phyloP scores from a whole-genome alignment of 2,888 invertebrate genomes.

The Phyllotreta striolata region DNA sequence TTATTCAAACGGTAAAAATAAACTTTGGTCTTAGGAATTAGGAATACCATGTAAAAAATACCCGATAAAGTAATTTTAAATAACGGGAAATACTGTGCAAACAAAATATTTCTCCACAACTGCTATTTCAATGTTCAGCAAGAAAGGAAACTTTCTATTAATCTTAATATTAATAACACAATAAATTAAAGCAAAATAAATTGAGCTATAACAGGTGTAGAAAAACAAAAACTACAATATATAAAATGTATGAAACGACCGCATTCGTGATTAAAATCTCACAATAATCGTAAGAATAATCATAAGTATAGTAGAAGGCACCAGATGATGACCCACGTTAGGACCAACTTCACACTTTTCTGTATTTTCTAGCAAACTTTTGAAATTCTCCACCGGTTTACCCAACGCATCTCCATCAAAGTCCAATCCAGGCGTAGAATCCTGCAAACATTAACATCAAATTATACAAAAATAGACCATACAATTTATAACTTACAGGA shows the following conservation, averaged over 20 bases:
- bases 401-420: conserved; percentile 57
- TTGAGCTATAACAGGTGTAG: too few relatives aligned
- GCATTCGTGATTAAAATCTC: too few relatives aligned
- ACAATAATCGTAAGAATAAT: conserved; percentile 1
- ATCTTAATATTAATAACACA: too few relatives aligned
- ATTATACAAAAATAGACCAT: not conserved
- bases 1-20: too few relatives aligned
- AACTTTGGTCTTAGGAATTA: not conserved
- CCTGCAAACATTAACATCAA: conserved; percentile 51
- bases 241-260: too few relatives aligned
- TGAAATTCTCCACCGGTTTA: conserved; percentile 65
- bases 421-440: conserved; percentile 67
- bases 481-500: conserved; percentile 58
- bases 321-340: conserved; percentile 20
- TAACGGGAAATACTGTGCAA: not conserved
- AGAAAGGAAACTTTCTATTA: not conserved
- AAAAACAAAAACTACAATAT: too few relatives aligned
- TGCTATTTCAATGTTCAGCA: too few relatives aligned
- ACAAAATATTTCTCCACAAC: not conserved
- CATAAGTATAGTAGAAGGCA: conserved; percentile 21
- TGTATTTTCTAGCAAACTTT: conserved; percentile 64
- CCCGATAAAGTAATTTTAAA: not conserved
- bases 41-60: not conserved
- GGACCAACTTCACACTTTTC: conserved; percentile 52
- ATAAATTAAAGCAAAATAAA: not conserved